Evolutionary conservation across 2,797 vertebrate species (phyloP), one percentile per base, ranked within the genome.

Genomic region (Chaenodraco wilsoni): DNA sequence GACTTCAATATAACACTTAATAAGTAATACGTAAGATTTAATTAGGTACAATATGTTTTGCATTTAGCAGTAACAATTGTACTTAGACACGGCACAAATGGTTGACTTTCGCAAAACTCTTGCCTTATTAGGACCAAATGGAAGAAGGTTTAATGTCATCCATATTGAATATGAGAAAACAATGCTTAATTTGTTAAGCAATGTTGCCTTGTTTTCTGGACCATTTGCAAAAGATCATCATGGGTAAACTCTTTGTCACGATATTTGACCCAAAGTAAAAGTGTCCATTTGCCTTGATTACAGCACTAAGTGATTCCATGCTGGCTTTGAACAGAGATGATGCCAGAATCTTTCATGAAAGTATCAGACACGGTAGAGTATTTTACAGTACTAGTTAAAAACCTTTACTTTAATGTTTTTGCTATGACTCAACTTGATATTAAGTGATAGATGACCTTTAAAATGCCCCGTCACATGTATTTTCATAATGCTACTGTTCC

Each of bases 291-390:
- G 87, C 91, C 92, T 94, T 93, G 90, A 92, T 94, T 94, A 77
- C 92, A 95, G 92, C 87, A 84, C 89, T 93, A 92, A 94, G 91
- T 93, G 91, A 93, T 76, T 92, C 94, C 89, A 87, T 93, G 90
- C 90, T 95, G 93, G 87, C 85, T 93, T 90, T 94, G 91, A 93
- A 92, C 91, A 94, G 90, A 94, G 90, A 91, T 90, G 93, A 94
- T 91, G 88, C 92, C 90, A 94, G 92, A 92, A 92, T 94, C 91
- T 92, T 93, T 93, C 89, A 93, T 94, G 90, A 94, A 84, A 93
- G 87, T 94, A 93, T 94, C 91, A 93, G 89, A 94, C 92, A 94
- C 91, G 88, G 92, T 94, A 94, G 92, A 93, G 92, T 94, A 94
- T 94, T 50, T 81, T 81, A 88, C 50, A 83, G 58, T 85, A 83